Conservation (phyloP, 1,140 invertebrate species). For the Hycleus phaleratus region DNA sequence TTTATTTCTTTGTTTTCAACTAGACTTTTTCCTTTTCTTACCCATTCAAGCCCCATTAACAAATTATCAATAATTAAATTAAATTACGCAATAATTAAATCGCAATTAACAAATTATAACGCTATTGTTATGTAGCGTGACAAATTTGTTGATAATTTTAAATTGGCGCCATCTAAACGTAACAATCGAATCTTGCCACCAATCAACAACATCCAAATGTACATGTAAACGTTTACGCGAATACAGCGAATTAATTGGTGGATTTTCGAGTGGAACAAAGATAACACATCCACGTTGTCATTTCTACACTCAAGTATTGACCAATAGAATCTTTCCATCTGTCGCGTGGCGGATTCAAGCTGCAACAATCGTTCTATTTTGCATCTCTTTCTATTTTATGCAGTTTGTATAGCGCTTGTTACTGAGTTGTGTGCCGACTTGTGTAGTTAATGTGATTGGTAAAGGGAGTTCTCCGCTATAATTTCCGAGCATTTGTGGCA, state of each 20-base stretch:
- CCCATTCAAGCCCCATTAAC: background rate
- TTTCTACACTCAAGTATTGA: conserved; percentile 1
- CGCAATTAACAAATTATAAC: background rate
- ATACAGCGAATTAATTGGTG: background rate
- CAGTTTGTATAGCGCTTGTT: conserved; percentile 11
- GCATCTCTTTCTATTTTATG: background rate
- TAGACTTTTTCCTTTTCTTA: conserved; percentile 16
- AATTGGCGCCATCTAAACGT: conserved; percentile 13
- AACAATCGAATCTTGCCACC: conserved; percentile 17
- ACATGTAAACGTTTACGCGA: conserved; percentile 13
- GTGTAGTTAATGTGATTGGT: conserved; percentile 5
- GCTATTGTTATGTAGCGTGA: background rate
- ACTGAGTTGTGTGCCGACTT: conserved; percentile 10
- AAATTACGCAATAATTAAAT: background rate
- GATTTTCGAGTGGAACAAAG: background rate
- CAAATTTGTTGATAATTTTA: conserved; percentile 2
- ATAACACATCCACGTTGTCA: conserved; percentile 19
- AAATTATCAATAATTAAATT: background rate
- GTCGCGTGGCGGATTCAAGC: conserved; percentile 24
- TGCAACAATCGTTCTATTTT: conserved; percentile 14
- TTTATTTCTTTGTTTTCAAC: conserved; percentile 20
- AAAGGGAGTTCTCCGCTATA: conserved; percentile 12
- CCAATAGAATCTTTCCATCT: conserved; percentile 40
- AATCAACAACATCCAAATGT: conserved; percentile 36
- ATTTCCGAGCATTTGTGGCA: conserved; percentile 32